Evolutionary conservation across 2,797 vertebrate genomes (phyloP).

Genomic region (Cyclura pinguis): DNA sequence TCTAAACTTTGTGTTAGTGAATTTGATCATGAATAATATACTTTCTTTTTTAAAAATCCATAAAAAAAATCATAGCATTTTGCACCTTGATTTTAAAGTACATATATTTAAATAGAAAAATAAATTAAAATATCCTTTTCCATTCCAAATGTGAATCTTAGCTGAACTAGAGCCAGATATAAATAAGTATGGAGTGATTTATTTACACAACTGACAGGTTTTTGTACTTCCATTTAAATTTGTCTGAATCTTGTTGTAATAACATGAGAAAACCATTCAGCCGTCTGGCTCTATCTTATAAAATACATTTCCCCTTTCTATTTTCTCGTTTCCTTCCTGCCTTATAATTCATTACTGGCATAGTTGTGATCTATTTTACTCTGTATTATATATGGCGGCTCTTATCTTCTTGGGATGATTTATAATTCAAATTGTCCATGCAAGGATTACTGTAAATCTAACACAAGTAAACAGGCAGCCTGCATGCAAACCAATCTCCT

Average conservation of each 20-base stretch:
- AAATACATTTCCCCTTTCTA: constrained; percentile 17
- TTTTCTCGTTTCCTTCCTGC: constrained; percentile 25
- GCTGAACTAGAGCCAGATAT: constrained; percentile 51
- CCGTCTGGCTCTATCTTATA: constrained; percentile 32
- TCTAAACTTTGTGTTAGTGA: not conserved
- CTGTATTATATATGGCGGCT: constrained; percentile 70
- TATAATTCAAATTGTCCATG: constrained; percentile 67
- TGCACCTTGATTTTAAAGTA: not conserved
- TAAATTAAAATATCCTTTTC: not conserved
- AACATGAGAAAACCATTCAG: constrained; percentile 57
- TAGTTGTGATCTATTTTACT: constrained; percentile 59
- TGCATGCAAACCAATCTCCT: constrained; percentile 8
- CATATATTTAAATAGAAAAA: not conserved
- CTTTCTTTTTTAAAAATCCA: not conserved
- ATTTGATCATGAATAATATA: not conserved
- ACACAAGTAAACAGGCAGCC: constrained; percentile 69
- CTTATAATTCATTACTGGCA: constrained; percentile 62
- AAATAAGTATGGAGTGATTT: constrained; percentile 68
- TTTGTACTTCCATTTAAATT: constrained; percentile 61
- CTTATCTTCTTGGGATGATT: constrained; percentile 69
- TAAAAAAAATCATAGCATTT: not conserved
- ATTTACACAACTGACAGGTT: constrained; percentile 55
- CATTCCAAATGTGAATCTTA: constrained; percentile 49
- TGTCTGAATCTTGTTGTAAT: constrained; percentile 37
- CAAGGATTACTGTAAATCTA: constrained; percentile 74